Evolutionary conservation across 2,797 vertebrate genomes (phyloP), one percentile per base, ranked within the genome.

Genomic region (Eulemur mongoz): DNA sequence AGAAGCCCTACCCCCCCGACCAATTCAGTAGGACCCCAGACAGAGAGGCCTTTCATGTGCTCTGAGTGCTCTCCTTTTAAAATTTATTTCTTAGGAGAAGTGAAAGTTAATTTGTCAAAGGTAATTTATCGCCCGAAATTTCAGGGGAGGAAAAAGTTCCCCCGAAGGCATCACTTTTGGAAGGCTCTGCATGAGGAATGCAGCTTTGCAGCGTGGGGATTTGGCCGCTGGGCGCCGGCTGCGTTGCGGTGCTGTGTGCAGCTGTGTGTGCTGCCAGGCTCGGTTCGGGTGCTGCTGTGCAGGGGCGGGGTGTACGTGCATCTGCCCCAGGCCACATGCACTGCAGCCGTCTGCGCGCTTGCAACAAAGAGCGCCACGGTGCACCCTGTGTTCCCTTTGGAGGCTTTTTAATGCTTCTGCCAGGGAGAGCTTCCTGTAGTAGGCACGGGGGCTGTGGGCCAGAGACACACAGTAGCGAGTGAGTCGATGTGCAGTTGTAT

Each of bases 41-140:
- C 22, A 61, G 87, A 72, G 87, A 89, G 59, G 43, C 72, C 48
- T 95, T 81, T 80, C 67, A 52, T 93, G 30, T 89, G 57, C 90
- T 50, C 85, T 94, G 79, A 95, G 59, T 75, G 61, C 11, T 30
- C 87, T 96, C 70, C 91, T 93, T 91, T 96, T 83, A 70, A 57
- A 78, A 91, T 89, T 69, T 97, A 69, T 52, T 78, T 91, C 91
- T 25, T 40, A 93, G 95, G 90, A 97, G 93, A 94, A 98, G 95
- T 89, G 96, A 93, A 98, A 98, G 93, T 97, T 91, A 94, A 63
- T 98, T 98, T 98, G 90, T 97, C 96, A 75, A 50, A 84, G 65
- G 35, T 96, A 88, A 97, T 97, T 97, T 97, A 89, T 59, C 84
- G 83, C 79, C 82, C 86, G 69, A 91, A 78, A 32, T 97, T 96